Base-by-base conservation (phyloP, 2,113 vertebrate genomes). In the Tonatia bakeri region DNA sequence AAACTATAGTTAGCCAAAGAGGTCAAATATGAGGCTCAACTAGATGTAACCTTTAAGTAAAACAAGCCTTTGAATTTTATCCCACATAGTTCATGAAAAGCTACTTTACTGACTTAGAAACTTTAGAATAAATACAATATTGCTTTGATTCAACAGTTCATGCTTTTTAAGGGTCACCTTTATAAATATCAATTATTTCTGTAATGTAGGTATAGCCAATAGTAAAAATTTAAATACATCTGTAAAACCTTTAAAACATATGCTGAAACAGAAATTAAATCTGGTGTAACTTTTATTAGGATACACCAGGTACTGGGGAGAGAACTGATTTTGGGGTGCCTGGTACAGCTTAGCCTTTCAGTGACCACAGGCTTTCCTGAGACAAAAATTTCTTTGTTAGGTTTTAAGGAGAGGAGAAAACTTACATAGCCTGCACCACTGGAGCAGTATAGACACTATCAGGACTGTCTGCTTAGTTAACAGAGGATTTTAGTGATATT, bases 111-210 rank as follows among this genome's bases (percentile, higher is more conserved):
- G 47, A 2, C 38, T 90, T 24, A 73, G 56, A 94, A 86, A 86
- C 28, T 94, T 67, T 17, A 92, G 38, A 97, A 96, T 28, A 94
- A 96, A 87, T 95, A 36, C 95, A 96, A 81, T 82, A 90, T 45
- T 96, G 95, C 87, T 96, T 91, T 96, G 87, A 98, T 43, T 87
- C 26, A 85, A 64, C 12, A 92, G 38, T 83, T 87, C 7, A 26
- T 73, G 7, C 14, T 93, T 24, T 24, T 87, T 12, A 26, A 28
- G 61, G 47, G 1, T 91, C 43, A 87, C 65, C 40, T 67, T 93
- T 86, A 75, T 87, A n/a, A 94, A 73, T 79, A 95, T 19, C 54
- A 69, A 47, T 64, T 87, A 56, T 70, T 93, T 94, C 73, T 50
- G 36, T 24, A 82, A 65, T 61, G 1, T 85, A 70, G 1, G 79